Base-by-base conservation (phyloP, 2,113 vertebrate species). In the Apus apus region DNA sequence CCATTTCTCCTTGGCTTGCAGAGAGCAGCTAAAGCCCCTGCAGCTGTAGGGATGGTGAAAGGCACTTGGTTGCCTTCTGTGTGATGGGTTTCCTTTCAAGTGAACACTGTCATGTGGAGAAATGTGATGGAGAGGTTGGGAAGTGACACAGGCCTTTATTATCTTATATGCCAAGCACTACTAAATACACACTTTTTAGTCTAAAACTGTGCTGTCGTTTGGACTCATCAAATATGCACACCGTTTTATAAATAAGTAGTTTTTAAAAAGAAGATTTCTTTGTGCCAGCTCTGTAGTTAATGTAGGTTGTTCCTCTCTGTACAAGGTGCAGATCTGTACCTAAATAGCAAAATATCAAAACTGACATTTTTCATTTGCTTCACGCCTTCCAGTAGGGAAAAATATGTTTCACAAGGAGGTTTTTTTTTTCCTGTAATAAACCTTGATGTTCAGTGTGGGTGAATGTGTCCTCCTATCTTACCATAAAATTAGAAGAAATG, bases 371-470 rank as follows among this genome's bases (percentile, higher is more conserved):
- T 58, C 13, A n/a, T 68, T 89, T 87, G 48, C 72, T 82, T 93
- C 77, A 82, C 1, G 21, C 77, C 90, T 91, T 93, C 71, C 77
- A 82, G 78, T 4, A n/a, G 38, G 71, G 67, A 87, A 89, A 91
- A 82, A 81, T 46, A 60, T 67, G 23, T 48, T 85, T 65, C 57
- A 45, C 2, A 3, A 74, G 61, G 77, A 94, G 73, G 34, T 89
- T 13, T n/a, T 82, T 13, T n/a, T 82, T 54, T 84, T 68, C 61
- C 62, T 67, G 30, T 64, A 54, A 51, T 76, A 89, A 68, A 9
- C 30, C 32, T 89, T 74, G 61, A 20, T 91, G 66, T 82, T 85
- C 61, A 79, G 54, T 82, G 78, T 97, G 93, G 83, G 75, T 96
- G 93, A 91, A 45, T 67, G 71, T 65, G 84, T 68, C 51, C 68